Evolutionary conservation across 2,888 invertebrate species (phyloP), one percentile per base, ranked within the genome.

Genomic region (Lysandra bellargus): DNA sequence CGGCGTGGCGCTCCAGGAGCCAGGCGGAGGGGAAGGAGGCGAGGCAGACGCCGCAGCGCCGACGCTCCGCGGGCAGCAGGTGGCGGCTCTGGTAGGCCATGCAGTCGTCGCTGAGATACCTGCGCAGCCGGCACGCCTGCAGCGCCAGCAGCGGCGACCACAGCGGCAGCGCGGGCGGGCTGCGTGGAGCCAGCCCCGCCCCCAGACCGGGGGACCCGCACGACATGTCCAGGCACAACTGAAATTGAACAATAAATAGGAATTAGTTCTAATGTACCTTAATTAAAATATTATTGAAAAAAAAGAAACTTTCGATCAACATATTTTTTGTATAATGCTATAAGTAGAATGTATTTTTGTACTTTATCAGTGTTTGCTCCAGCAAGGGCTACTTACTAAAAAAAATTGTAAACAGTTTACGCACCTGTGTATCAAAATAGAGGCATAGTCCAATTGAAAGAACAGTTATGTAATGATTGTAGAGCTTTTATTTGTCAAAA

Each of bases 11-110:
- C 88, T 98, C 98, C 78, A 98, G 93, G 60, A 98, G 95, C 97
- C 98, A 98, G n/a, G 97, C 95, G 73, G 98, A 97, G 37, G 98
- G 98, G 88, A 98, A 98, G 44, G 97, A 97, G 53, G 98, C 98
- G 85, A 98, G 96, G 89, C 98, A 98, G 17, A 98, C 97, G 78
- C 97, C 96, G 88, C 98, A 98, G 72, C 97, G 96, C 78, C 96
- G 94, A 53, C 94, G 86, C 85, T 94, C 94, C 0, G 91, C 84
- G 83, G 90, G 92, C 33, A 91, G 85, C 69, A 91, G 86, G 79
- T 90, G 92, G 17, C 91, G 89, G 79, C 87, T 89, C 82, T 90
- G 92, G 86, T 92, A 95, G 81, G 87, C 87, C 95, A 92, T 93
- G 88, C 91, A 95, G 88, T 92, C 95, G 86, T 90, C 95, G 86